Base-by-base conservation (phyloP, 2,888 invertebrate species). In the Aphodius granarius region DNA sequence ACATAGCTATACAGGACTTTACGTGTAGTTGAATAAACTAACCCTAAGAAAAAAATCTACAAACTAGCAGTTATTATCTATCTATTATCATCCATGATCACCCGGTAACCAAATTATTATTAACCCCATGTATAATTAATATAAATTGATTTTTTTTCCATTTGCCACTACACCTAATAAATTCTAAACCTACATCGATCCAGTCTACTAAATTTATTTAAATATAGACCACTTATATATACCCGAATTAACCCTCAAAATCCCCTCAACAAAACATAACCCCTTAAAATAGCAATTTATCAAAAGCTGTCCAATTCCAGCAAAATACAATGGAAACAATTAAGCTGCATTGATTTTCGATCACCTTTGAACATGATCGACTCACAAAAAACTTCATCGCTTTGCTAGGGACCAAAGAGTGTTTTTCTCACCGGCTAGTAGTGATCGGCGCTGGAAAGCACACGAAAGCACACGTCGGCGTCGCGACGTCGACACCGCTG, bases 401-500 rank as follows among this genome's bases (percentile, higher is more conserved):
- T 65, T 65, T 6, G 65, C 16, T 65, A 15, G 65, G 16, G 6
- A 65, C 6, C n/a, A 5, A 65, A 65, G 65, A 65, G 65, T 65
- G 65, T 65, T 65, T 5, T 16, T 5, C 65, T 65, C 65, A 65
- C 65, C 65, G 17, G 17, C 19, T 65, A 18, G 17, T 19, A 18
- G 20, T 4, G 20, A 22, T 16, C 21, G 63, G 43, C 62, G 70
- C 66, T 71, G 65, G 22, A 20, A 63, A 71, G 72, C 72, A 75
- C 75, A 72, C 64, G 64, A 68, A 71, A 18, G 66, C 9, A 66
- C 62, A 23, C 22, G 63, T 73, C 22, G n/a, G 21, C 19, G 22
- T 71, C 21, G 17, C 23, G 19, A 63, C 71, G 70, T 80, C 77
- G 77, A 76, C 77, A 71, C 75, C 73, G 74, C 73, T 79, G 78